These are phyloP conservation scores for Sinodicranocentrus sp. DNA, from an alignment of 2,888 invertebrate species.

Conservation along the genomic window DNA sequence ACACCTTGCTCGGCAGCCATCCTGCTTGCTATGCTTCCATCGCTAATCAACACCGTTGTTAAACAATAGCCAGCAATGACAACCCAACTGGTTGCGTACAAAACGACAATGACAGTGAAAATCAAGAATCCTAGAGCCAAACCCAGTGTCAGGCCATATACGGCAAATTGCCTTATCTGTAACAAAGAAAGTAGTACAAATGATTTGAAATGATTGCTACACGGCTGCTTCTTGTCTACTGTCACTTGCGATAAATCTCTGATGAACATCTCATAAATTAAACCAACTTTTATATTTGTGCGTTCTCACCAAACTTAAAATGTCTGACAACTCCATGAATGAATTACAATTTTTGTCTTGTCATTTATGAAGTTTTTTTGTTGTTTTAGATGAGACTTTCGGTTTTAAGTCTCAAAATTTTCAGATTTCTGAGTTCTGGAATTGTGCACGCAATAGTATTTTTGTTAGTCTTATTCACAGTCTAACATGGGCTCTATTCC, in stretches of 20 bases:
- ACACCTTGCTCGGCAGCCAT: slow-evolving; percentile 43
- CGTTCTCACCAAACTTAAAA: slow-evolving; percentile 43
- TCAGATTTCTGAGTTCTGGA: too few species aligned
- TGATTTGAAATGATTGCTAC: not conserved
- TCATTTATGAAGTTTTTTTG: too few species aligned
- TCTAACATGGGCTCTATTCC: not conserved
- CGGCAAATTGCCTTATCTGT: slow-evolving; percentile 63
- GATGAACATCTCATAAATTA: not conserved
- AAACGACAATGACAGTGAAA: slow-evolving; percentile 53
- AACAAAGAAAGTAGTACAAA: slow-evolving; percentile 15
- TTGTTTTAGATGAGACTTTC: too few species aligned
- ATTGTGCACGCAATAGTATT: too few species aligned
- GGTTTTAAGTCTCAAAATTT: too few species aligned
- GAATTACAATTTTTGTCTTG: too few species aligned
- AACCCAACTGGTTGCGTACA: slow-evolving; percentile 57
- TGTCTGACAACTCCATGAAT: slow-evolving; percentile 55
- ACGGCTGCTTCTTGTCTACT: not conserved
- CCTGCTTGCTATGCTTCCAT: slow-evolving; percentile 55
- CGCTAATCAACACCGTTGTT: slow-evolving; percentile 61
- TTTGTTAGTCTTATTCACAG: too few species aligned
- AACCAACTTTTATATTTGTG: not conserved
- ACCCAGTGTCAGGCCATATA: slow-evolving; percentile 56
- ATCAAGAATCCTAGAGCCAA: slow-evolving; percentile 56
- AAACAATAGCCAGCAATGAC: slow-evolving; percentile 61
- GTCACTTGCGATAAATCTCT: not conserved